Conservation (phyloP, 2,113 vertebrate species). For the Peucedramus taeniatus region DNA sequence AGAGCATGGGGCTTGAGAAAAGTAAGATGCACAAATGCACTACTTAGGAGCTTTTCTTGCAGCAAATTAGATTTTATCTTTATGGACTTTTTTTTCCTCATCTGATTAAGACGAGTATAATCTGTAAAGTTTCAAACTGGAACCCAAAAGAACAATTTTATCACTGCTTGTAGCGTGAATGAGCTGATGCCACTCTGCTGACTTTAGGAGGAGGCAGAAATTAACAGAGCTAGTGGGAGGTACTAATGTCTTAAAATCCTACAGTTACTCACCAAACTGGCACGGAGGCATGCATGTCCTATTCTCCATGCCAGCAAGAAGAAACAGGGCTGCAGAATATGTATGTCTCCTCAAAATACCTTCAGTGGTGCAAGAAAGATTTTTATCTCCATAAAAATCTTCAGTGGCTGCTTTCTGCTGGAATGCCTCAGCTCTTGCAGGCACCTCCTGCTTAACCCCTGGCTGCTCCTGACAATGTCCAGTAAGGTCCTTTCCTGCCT, state of each 20-base stretch:
- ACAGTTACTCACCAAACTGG: not conserved
- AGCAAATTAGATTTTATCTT: not conserved
- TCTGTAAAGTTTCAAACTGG: not conserved
- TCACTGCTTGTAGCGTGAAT: not conserved
- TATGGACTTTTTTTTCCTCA: not conserved
- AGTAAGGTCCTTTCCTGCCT: not conserved
- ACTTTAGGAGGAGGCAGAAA: not conserved
- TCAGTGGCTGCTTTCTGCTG: not conserved
- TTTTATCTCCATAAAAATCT: not conserved
- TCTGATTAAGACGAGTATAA: not conserved
- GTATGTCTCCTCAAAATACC: not conserved
- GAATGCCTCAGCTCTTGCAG: not conserved
- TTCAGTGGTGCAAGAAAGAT: not conserved
- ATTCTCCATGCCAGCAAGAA: not conserved
- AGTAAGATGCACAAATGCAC: not conserved
- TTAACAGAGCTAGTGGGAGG: not conserved
- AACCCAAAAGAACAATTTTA: not conserved
- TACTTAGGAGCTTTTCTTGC: not conserved
- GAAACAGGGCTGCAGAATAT: not conserved
- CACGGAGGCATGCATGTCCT: fast-evolving
- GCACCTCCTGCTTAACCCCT: not conserved
- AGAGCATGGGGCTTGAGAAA: not conserved
- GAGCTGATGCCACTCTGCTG: not conserved
- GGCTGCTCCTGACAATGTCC: not conserved
- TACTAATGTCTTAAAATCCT: not conserved